Base-by-base conservation (phyloP, 1,140 invertebrate genomes). In the Acromyrmex charruanus region DNA sequence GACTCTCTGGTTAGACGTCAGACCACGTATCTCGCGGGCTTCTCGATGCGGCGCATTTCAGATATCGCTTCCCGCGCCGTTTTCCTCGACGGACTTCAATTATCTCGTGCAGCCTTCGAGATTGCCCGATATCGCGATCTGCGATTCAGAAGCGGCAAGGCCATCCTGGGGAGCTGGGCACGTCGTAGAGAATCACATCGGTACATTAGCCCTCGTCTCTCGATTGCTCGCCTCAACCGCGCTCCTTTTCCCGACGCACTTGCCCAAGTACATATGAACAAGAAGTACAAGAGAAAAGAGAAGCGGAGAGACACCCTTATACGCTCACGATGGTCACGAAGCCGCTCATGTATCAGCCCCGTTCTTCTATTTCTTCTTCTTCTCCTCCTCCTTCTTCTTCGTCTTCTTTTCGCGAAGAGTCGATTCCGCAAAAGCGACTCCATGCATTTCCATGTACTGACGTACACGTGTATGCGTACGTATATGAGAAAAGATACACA, bases 361-460 rank as follows among this genome's bases (percentile, higher is more conserved):
- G 79, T 82, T 25, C 68, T 58, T 81, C 21, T 25, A 58, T 35
- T 28, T 71, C 65, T 69, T 14, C 79, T 82, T 55, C 63, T 39
- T 82, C 39, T 18, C 18, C 39, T 44, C 39, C 39, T 49, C 31
- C 80, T 49, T 79, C 31, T 31, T 31, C 80, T 79, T 85, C 81
- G 66, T 79, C 31, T 85, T 79, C 69, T 75, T 75, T 88, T 80
- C 81, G 74, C 51, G 80, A 74, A 85, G 85, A 88, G 51, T 49
- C 63, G 89, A 87, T 89, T 92, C 87, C 87, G 88, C 88, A 87
- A 87, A 89, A 89, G 91, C 85, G 88, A 82, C 74, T 85, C 66
- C 72, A 59, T 21, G 81, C 75, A 59, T 72, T 90, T 90, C 81
- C 89, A 86, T 86, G 75, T 87, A 90, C 51, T 14, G 49, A 58